Conservation (phyloP, 1,140 invertebrate species). For the Diuraphis noxia region DNA sequence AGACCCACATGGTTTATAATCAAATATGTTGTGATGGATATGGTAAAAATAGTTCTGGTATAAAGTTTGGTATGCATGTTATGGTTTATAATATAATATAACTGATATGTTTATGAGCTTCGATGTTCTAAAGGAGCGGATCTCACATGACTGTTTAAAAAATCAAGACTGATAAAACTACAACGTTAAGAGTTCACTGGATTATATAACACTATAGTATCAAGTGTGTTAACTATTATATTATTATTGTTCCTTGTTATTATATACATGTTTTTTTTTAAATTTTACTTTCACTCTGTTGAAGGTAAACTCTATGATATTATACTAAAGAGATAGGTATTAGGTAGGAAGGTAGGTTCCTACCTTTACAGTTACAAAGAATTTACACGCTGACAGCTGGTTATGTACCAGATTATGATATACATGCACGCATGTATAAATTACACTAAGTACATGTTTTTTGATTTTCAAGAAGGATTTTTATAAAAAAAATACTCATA, state of each 20-base stretch:
- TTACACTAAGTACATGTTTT: not conserved
- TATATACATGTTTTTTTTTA: constrained; percentile 25
- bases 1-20: not conserved
- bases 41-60: not conserved
- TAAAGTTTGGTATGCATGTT: constrained; percentile 18
- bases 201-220: constrained; percentile 30
- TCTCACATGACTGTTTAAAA: constrained; percentile 49
- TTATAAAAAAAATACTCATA: not conserved
- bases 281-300: constrained; percentile 42
- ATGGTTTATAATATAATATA: not conserved
- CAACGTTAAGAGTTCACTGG: constrained; percentile 27
- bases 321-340: not conserved
- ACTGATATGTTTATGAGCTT: not conserved
- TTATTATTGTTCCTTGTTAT: constrained; percentile 51
- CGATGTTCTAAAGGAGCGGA: not conserved
- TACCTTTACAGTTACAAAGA: not conserved
- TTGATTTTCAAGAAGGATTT: not conserved
- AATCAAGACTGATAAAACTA: constrained; percentile 47
- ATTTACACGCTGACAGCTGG: constrained; percentile 36
- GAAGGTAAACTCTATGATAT: constrained; percentile 39
- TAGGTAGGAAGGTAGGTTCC: not conserved
- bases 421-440: constrained; percentile 10
- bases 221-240: constrained; percentile 38
- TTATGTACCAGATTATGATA: not conserved
- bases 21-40: not conserved